Conservation (phyloP, 2,888 invertebrate genomes). For the Aspidiotus rigidus region DNA sequence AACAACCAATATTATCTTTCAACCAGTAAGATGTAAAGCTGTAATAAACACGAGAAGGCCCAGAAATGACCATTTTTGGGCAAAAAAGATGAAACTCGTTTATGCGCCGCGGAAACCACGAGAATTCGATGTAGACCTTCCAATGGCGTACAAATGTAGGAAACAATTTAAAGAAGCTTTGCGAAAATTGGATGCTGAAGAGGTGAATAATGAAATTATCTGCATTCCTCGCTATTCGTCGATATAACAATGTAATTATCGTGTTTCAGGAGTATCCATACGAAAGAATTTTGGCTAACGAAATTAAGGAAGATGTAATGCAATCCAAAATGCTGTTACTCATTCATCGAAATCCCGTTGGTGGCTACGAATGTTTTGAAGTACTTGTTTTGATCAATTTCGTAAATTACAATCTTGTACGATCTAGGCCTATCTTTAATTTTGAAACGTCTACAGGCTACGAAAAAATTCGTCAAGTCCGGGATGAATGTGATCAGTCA, state of each 20-base stretch:
- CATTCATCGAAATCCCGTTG: background rate
- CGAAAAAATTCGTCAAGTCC: background rate
- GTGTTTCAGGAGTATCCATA: conserved; percentile 2
- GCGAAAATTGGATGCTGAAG: background rate
- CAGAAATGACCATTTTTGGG: background rate
- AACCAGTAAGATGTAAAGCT: background rate
- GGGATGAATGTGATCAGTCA: background rate
- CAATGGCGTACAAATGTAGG: background rate
- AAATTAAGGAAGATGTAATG: background rate
- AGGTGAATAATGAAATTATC: background rate
- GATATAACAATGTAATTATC: background rate
- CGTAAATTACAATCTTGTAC: background rate
- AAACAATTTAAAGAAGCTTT: background rate
- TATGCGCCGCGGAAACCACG: background rate
- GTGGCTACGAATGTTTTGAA: background rate
- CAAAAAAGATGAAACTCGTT: background rate
- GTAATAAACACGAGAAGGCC: background rate
- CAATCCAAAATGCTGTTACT: background rate
- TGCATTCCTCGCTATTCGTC: background rate
- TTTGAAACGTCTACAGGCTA: background rate
- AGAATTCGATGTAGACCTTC: background rate
- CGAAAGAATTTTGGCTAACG: conserved; percentile 12
- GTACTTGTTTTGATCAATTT: background rate
- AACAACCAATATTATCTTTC: background rate
- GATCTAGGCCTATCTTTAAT: background rate